These are phyloP conservation scores for Ips typographus DNA, from an alignment of 1,140 invertebrate genomes.

Conservation along the genomic window DNA sequence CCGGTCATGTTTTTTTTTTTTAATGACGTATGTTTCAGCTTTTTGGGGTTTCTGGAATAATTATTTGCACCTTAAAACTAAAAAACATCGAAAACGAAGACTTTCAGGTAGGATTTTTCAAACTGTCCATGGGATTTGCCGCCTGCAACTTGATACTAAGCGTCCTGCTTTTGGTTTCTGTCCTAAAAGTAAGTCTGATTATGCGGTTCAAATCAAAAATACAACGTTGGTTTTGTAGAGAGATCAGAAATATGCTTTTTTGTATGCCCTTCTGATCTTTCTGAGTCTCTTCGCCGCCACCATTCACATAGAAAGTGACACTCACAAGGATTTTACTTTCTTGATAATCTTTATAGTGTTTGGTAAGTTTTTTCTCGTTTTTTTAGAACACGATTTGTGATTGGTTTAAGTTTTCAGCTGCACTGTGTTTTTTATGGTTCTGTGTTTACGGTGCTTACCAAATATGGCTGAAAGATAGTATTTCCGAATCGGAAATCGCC, in stretches of 20 bases:
- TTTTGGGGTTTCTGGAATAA: slow-evolving; percentile 42
- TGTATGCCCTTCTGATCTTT: slow-evolving; percentile 44
- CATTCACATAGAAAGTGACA: slow-evolving; percentile 43
- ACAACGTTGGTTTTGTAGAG: slow-evolving; percentile 32
- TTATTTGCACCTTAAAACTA: slow-evolving; percentile 42
- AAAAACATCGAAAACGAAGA: slow-evolving; percentile 39
- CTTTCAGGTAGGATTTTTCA: slow-evolving; percentile 40
- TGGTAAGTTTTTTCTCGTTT: slow-evolving; percentile 32
- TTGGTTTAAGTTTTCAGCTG: slow-evolving; percentile 36
- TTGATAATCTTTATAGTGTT: slow-evolving; percentile 41
- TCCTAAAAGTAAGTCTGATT: slow-evolving; percentile 38
- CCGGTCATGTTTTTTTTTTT: background rate
- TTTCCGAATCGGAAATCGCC: slow-evolving; percentile 7
- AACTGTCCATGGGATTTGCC: slow-evolving; percentile 44
- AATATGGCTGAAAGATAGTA: slow-evolving; percentile 36
- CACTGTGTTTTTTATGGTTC: slow-evolving; percentile 42
- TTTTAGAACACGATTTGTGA: background rate
- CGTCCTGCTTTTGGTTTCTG: slow-evolving; percentile 40
- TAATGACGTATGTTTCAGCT: slow-evolving; percentile 33
- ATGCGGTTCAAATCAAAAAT: background rate
- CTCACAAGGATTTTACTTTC: slow-evolving; percentile 41
- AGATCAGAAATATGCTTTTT: slow-evolving; percentile 44
- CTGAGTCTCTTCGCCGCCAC: slow-evolving; percentile 42
- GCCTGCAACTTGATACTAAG: slow-evolving; percentile 42
- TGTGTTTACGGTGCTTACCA: slow-evolving; percentile 41